Base-by-base conservation (phyloP, 2,797 vertebrate species). In the Thamnophis elegans region DNA sequence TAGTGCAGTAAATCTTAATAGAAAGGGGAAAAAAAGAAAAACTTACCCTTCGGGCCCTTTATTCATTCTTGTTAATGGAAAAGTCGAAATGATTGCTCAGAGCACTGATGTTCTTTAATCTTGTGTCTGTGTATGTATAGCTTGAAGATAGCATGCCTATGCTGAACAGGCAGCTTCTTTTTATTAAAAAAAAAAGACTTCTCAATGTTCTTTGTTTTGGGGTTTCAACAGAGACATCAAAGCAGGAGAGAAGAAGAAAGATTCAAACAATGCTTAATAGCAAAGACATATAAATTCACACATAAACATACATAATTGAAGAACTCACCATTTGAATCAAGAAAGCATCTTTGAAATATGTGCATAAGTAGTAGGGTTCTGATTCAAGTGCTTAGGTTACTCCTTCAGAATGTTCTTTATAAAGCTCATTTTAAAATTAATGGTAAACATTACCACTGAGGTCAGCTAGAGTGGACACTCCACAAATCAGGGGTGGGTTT, bases 231-330 rank as follows among this genome's bases (percentile, higher is more conserved):
- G 9, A 60, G 20, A 28, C 54, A 90, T 88, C 60, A 85, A 89
- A 28, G 32, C 5, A 32, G 87, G 92, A 78, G 20, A 7, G 5
- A 13, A 36, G 28, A 85, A 87, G 11, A 25, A 47, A 91, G 42
- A 58, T 68, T 93, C 89, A 92, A 93, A 92, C 91, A 95, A 92
- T 94, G 85, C 87, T 78, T 53, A 58, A 22, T 92, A 36, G 73
- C 85, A 86, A 93, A 59, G 25, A 58, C 12, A 85, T 36, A 82
- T 82, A 47, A 25, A 82, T 42, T 47, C 20, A 47, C 42, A 82
- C 7, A 78, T 36, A 56, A 25, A n/a, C 28, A 54, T 36, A 18
- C 13, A 56, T 25, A 92, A 86, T 65, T 92, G 90, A 95, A 94
- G 93, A 85, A 92, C 3, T 9, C 25, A 51, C 65, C n/a, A 25